Conservation (phyloP, 2,797 vertebrate species). For the Bovichtus diacanthus region DNA sequence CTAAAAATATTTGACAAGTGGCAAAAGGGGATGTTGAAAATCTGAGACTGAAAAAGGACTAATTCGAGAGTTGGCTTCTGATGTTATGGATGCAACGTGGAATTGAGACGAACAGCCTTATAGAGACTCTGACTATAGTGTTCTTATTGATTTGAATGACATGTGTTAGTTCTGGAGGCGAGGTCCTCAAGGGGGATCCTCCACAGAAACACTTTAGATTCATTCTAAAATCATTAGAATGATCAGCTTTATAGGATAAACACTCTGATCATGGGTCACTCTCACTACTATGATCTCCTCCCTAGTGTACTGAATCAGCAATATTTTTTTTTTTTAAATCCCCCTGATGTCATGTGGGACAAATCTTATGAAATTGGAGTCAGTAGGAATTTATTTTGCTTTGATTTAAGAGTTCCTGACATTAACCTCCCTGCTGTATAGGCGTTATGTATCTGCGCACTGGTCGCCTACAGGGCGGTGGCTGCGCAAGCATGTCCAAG, state of each 20-base stretch:
- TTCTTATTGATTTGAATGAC: not conserved
- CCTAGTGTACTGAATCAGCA: conserved; percentile 19
- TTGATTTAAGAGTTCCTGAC: conserved; percentile 36
- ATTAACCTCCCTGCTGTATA: conserved; percentile 15
- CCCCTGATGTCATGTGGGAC: conserved; percentile 12
- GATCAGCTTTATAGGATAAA: not conserved
- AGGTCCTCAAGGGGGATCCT: not conserved
- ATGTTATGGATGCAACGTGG: not conserved
- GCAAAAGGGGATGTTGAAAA: not conserved
- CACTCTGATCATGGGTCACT: not conserved
- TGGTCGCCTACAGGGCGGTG: conserved; percentile 80
- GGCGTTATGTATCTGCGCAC: conserved; percentile 53
- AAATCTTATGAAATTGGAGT: conserved; percentile 19
- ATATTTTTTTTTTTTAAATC: not conserved
- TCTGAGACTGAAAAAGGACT: not conserved
- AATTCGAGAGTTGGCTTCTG: not conserved
- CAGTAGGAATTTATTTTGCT: conserved; percentile 8
- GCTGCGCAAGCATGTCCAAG: conserved; percentile 73
- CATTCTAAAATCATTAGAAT: not conserved
- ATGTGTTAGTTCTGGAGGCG: not conserved
- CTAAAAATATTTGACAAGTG: conserved; percentile 10
- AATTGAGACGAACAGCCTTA: not conserved
- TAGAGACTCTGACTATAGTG: no score
- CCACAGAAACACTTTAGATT: not conserved
- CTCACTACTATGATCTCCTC: not conserved